Evolutionary conservation across 2,888 invertebrate genomes (phyloP).

Genomic region (Omphaloscelis lunosa): DNA sequence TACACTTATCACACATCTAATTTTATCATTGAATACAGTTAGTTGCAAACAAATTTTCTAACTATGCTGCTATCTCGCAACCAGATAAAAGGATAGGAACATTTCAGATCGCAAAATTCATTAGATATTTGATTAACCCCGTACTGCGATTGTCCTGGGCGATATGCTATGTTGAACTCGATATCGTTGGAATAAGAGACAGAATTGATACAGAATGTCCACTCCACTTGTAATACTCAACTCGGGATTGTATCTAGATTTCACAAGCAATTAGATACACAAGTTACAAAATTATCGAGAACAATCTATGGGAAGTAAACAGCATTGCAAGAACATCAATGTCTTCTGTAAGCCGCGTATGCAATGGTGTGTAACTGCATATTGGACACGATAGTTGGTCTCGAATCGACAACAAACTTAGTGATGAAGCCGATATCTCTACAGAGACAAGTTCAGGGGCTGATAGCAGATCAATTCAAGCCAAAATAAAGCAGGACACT

Average conservation of each 20-base stretch:
- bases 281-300: conserved; percentile 12
- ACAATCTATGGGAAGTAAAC: neutral
- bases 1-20: conserved; percentile 57
- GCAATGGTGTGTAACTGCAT: neutral
- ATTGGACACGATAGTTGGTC: neutral
- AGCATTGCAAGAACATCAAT: neutral
- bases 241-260: neutral
- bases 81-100: conserved; percentile 66
- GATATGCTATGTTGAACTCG: conserved; percentile 84
- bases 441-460: neutral
- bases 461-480: neutral
- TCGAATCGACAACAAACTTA: neutral
- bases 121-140: conserved; percentile 86
- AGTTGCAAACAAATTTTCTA: conserved; percentile 54
- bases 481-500: neutral
- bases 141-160: conserved; percentile 76
- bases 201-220: conserved; percentile 31
- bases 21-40: conserved; percentile 48
- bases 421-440: neutral
- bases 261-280: neutral
- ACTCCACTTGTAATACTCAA: conserved; percentile 3
- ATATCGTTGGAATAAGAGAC: conserved; percentile 78
- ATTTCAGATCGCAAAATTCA: conserved; percentile 81
- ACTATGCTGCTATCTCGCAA: conserved; percentile 51
- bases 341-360: neutral